A percentile compares a stretch with the other conserved stretches of the same genome.
Conservation (phyloP, 2,113 vertebrate genomes). For the Perca flavescens region DNA sequence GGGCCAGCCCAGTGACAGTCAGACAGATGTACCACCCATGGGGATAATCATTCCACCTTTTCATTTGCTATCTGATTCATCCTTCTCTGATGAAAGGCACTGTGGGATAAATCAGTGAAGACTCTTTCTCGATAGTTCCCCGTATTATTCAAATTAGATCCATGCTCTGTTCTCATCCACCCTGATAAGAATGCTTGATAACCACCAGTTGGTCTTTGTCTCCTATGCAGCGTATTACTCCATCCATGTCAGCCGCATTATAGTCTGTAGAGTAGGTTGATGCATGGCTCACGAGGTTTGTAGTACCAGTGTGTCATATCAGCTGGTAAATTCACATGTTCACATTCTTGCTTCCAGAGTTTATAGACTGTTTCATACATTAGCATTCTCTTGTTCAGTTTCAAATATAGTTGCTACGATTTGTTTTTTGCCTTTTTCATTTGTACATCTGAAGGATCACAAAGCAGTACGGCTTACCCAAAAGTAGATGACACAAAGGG, state of each 20-base stretch:
- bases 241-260: neutral
- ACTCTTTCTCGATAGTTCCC: constrained; percentile 10
- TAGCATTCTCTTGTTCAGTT: neutral
- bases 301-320: neutral
- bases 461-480: neutral
- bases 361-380: neutral
- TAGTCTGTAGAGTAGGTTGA: neutral
- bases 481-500: constrained; percentile 7
- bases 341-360: neutral
- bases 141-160: constrained; percentile 38
- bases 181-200: constrained; percentile 41
- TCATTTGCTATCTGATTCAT: constrained; percentile 48
- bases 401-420: neutral
- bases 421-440: neutral
- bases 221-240: neutral
- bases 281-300: neutral
- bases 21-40: constrained; percentile 39
- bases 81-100: constrained; percentile 16
- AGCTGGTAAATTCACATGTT: neutral
- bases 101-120: constrained; percentile 28
- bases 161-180: constrained; percentile 12
- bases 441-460: neutral
- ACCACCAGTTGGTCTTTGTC: constrained; percentile 13
- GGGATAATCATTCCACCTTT: constrained; percentile 34
- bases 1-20: constrained; percentile 14